Evolutionary conservation across 1,140 invertebrate species (phyloP).

Genomic region (Diploscapter pachys): DNA sequence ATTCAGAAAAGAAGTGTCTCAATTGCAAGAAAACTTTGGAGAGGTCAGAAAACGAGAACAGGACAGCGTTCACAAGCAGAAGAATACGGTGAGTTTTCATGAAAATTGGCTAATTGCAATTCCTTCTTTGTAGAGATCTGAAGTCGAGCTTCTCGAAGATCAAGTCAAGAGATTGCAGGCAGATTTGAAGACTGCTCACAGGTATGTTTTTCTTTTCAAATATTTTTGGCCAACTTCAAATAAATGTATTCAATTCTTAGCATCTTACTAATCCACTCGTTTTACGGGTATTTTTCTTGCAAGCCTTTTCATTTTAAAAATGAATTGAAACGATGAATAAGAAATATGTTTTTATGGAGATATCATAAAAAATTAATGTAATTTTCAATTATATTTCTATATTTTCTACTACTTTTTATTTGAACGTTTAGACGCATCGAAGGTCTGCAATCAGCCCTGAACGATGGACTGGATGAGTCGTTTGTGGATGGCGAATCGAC

Average conservation of each 20-base stretch:
- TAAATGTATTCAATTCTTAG: too few species aligned
- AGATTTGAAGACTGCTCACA: conserved; percentile 24
- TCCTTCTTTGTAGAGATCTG: conserved; percentile 8
- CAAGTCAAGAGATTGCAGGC: conserved; percentile 21
- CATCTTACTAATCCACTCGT: too few species aligned
- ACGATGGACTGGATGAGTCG: conserved; percentile 2
- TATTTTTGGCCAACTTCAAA: too few species aligned
- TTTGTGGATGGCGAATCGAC: background rate
- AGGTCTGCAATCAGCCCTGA: conserved; percentile 11
- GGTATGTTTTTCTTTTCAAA: too few species aligned
- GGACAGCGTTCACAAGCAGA: conserved; percentile 12
- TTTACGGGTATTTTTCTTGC: too few species aligned
- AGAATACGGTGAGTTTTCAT: conserved; percentile 12
- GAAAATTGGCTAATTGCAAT: background rate
- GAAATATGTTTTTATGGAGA: too few species aligned
- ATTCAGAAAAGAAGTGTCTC: conserved; percentile 20
- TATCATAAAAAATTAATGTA: too few species aligned
- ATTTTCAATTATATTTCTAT: too few species aligned
- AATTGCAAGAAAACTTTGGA: conserved; percentile 23
- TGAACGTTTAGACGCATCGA: background rate
- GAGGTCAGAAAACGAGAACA: conserved; percentile 20
- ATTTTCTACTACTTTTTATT: too few species aligned
- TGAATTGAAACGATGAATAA: too few species aligned
- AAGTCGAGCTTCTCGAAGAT: conserved; percentile 25
- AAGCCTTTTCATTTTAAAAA: too few species aligned